These are phyloP conservation scores for Porites lutea DNA, from an alignment of 64 coral and sea anemone genomes.

Conservation along the genomic window DNA sequence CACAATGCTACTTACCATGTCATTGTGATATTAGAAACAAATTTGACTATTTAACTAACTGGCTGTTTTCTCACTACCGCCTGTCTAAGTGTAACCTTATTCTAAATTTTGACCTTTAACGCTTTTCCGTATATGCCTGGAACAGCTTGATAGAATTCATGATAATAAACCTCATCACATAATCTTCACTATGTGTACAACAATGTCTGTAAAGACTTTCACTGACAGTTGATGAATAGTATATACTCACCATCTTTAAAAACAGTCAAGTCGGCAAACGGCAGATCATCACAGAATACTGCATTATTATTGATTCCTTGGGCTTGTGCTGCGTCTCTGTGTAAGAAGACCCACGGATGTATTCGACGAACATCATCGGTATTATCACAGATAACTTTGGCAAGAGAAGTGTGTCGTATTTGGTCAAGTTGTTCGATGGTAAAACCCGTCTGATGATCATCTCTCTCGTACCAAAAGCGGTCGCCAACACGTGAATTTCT, in stretches of 20 bases:
- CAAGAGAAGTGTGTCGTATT: constrained; percentile 39
- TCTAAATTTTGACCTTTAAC: too few species aligned
- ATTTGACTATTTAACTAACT: too few species aligned
- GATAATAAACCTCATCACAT: too few species aligned
- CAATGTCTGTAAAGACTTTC: too few species aligned
- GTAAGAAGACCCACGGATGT: neutral
- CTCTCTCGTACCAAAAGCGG: constrained; percentile 75
- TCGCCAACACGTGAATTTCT: constrained; percentile 34
- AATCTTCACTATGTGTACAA: too few species aligned
- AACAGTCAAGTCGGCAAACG: constrained; percentile 27
- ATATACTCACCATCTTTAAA: constrained; percentile 5
- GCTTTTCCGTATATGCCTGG: too few species aligned
- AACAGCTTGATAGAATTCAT: too few species aligned
- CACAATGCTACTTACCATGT: too few species aligned
- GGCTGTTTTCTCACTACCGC: too few species aligned
- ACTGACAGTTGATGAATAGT: too few species aligned
- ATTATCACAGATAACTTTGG: constrained; percentile 67
- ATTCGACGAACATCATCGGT: constrained; percentile 57
- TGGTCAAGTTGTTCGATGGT: constrained; percentile 8
- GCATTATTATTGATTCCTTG: neutral
- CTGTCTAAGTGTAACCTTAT: too few species aligned
- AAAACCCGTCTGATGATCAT: constrained; percentile 38
- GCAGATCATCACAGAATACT: neutral
- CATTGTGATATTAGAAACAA: too few species aligned
- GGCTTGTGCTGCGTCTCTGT: neutral